phyloP scores from a whole-genome alignment of 2,888 invertebrate species.

The Acronicta psi region DNA sequence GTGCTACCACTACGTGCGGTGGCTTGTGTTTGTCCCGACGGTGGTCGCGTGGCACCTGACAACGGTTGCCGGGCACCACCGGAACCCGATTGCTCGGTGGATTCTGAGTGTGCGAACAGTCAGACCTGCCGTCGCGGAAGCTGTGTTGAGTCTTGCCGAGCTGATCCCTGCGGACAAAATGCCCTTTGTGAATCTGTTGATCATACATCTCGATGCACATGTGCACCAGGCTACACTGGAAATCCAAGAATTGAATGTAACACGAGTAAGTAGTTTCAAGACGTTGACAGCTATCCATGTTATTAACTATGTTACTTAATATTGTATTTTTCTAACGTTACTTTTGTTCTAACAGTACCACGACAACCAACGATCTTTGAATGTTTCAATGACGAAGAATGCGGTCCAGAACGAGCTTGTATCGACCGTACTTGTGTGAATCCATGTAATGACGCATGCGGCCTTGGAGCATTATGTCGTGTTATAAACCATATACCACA shows the following conservation, averaged over 20 bases:
- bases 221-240: constrained; percentile 93
- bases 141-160: constrained; percentile 94
- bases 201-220: constrained; percentile 94
- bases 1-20: constrained; percentile 94
- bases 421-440: constrained; percentile 93
- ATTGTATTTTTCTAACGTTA: background rate
- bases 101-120: constrained; percentile 92
- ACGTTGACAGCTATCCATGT: constrained; percentile 31
- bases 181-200: constrained; percentile 93
- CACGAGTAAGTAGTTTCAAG: constrained; percentile 76
- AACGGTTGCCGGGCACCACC: constrained; percentile 92
- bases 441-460: constrained; percentile 94
- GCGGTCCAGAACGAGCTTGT: constrained; percentile 92
- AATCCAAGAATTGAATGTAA: constrained; percentile 94
- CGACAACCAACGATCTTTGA: constrained; percentile 87
- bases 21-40: constrained; percentile 95
- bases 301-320: background rate
- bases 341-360: constrained; percentile 71
- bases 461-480: constrained; percentile 94
- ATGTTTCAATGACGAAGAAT: constrained; percentile 94
- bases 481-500: constrained; percentile 92
- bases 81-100: constrained; percentile 91
- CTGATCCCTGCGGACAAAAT: constrained; percentile 94
- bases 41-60: constrained; percentile 92
- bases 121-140: constrained; percentile 93